Evolutionary conservation across 1,140 invertebrate genomes (phyloP).

Genomic region (Pseudoatta argentina): DNA sequence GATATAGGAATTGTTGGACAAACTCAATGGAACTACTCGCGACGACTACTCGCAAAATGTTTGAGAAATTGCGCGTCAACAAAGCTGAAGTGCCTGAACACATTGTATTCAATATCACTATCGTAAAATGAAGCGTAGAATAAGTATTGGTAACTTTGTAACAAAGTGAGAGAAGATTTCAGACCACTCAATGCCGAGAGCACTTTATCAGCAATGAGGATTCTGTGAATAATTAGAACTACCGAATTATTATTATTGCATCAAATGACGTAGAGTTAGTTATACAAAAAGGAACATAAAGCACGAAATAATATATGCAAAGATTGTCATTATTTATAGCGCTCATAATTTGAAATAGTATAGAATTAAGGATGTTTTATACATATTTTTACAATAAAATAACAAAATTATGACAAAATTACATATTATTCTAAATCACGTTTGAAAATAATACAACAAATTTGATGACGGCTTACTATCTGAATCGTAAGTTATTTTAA

Average conservation of each 20-base stretch:
- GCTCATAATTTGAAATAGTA: neutral
- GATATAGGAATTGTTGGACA: constrained; percentile 42
- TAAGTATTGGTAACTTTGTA: neutral
- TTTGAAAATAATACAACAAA: no score
- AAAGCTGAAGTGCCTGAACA: neutral
- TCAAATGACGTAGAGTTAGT: neutral
- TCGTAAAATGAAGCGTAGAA: neutral
- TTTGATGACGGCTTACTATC: no score
- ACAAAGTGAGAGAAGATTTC: neutral
- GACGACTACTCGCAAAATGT: constrained; percentile 30
- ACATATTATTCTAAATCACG: no score
- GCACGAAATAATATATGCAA: neutral
- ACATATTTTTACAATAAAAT: no score
- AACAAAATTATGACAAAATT: no score
- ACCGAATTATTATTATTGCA: neutral
- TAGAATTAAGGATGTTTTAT: no score
- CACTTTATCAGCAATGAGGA: neutral
- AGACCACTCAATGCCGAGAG: neutral
- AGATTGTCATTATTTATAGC: neutral
- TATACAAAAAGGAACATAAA: neutral
- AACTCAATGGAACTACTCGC: neutral
- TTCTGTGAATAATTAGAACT: neutral
- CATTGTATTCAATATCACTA: neutral
- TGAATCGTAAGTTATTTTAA: no score
- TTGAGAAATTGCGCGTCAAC: constrained; percentile 36